Conservation (phyloP, 1,140 invertebrate genomes). For the Zaprionus davidi region DNA sequence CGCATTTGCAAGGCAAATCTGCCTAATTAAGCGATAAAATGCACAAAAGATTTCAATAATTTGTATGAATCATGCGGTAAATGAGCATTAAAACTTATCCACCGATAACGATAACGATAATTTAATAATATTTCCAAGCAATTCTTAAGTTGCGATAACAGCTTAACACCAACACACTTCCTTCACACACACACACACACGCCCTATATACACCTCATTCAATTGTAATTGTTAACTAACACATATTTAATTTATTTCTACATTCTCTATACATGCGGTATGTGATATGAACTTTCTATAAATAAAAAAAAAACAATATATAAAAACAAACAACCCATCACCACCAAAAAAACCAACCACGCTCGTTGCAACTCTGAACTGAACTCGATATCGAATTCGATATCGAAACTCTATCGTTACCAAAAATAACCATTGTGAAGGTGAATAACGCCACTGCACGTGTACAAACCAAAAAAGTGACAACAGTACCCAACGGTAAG, state of each 20-base stretch:
- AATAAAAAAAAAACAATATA: slow-evolving; percentile 40
- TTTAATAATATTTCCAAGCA: not conserved
- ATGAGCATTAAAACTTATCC: not conserved
- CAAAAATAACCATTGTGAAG: slow-evolving; percentile 85
- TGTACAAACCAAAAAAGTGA: slow-evolving; percentile 98
- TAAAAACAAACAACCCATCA: slow-evolving; percentile 65
- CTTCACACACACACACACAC: slow-evolving; percentile 17
- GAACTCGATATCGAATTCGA: slow-evolving; percentile 24
- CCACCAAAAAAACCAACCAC: slow-evolving; percentile 61
- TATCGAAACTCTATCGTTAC: slow-evolving; percentile 20
- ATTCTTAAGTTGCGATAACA: slow-evolving; percentile 11
- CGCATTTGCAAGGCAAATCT: slow-evolving; percentile 7
- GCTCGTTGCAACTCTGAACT: slow-evolving; percentile 65
- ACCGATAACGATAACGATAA: not conserved
- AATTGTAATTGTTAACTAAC: slow-evolving; percentile 77
- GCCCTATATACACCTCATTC: slow-evolving; percentile 30
- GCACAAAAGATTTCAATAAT: slow-evolving; percentile 19
- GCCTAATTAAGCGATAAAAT: slow-evolving; percentile 34
- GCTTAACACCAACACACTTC: slow-evolving; percentile 2
- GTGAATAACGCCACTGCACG: slow-evolving; percentile 99
- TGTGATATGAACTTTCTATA: slow-evolving; percentile 44
- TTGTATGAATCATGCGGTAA: not conserved
- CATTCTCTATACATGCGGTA: slow-evolving; percentile 71
- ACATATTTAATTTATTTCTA: slow-evolving; percentile 72
- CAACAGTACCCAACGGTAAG: slow-evolving; percentile 96